Base-by-base conservation (phyloP, 2,113 vertebrate genomes). In the Syngnathus typhle region DNA sequence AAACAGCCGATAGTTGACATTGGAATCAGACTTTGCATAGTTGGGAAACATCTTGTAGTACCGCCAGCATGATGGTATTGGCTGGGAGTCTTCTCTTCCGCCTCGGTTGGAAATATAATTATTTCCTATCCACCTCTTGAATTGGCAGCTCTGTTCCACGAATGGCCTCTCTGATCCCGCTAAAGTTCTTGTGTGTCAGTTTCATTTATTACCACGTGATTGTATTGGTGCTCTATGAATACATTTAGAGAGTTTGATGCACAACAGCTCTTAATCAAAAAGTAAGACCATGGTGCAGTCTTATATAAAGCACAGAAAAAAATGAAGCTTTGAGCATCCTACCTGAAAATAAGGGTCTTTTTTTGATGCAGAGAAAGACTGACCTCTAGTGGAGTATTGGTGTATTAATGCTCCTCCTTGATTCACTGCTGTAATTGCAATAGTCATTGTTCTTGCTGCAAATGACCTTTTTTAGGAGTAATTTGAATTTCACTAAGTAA, bases 361-460 rank as follows among this genome's bases (percentile, higher is more conserved):
- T 59, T 67, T 63, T 76, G 71, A 60, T 74, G 69, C 59, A 85
- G 86, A 75, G 71, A 77, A 75, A 84, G 80, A 84, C 79, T 76
- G 80, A 64, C 88, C 84, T 89, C 90, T 90, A 81, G 86, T 89
- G 90, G 88, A 46, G 38, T 1, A 64, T 23, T 16, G 19, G 12
- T 47, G 16, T 47, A 18, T 41, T 43, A 71, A 62, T 32, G 19
- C 52, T 49, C n/a, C 6, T 41, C 37, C 27, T 37, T 8, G 36
- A 37, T 37, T 18, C 12, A 23, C 8, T 55, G 5, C 21, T 27
- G 21, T 27, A 11, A 23, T 27, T 55, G 21, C 23, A 13, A 52
- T 52, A 2, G 18, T 47, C 46, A 18, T 0, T 55, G 27, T 55
- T 23, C 52, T 27, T 11, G n/a, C 6, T 51, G 19, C 19, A 51